These are phyloP conservation scores for Globia sparganii DNA, from an alignment of 2,888 invertebrate genomes.

Conservation along the genomic window DNA sequence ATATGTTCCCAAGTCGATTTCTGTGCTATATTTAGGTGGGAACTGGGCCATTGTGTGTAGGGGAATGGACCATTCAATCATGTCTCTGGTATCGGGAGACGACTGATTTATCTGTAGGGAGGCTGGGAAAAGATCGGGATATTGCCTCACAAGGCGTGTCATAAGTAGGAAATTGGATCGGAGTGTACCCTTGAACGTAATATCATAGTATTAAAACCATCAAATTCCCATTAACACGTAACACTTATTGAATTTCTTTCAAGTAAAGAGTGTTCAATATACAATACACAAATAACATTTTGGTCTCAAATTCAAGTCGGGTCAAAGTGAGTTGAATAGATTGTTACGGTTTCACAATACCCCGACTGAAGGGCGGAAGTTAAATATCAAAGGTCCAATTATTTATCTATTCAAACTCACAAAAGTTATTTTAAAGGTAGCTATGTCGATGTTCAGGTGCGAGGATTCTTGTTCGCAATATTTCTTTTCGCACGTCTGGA, in stretches of 20 bases:
- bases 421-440: slow-evolving; percentile 1
- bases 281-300: not conserved
- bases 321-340: slow-evolving; percentile 20
- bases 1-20: slow-evolving; percentile 31
- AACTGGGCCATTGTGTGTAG: slow-evolving; percentile 25
- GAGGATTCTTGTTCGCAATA: not conserved
- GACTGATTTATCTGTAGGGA: slow-evolving; percentile 18
- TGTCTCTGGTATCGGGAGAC: slow-evolving; percentile 18
- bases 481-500: slow-evolving; percentile 2
- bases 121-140: slow-evolving; percentile 12
- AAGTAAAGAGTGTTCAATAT: slow-evolving; percentile 6
- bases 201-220: slow-evolving; percentile 1
- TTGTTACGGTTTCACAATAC: not conserved
- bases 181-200: slow-evolving; percentile 5
- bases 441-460: not conserved
- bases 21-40: slow-evolving; percentile 43
- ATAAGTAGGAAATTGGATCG: slow-evolving; percentile 1
- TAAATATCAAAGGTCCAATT: not conserved
- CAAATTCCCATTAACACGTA: not conserved
- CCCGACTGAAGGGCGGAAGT: not conserved
- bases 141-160: not conserved
- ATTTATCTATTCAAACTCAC: not conserved
- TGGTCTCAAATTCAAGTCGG: not conserved
- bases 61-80: slow-evolving; percentile 44
- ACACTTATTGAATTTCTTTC: slow-evolving; percentile 13